These are phyloP conservation scores for Apodemus sylvaticus DNA, from an alignment of 2,113 vertebrate species.

Conservation along the genomic window DNA sequence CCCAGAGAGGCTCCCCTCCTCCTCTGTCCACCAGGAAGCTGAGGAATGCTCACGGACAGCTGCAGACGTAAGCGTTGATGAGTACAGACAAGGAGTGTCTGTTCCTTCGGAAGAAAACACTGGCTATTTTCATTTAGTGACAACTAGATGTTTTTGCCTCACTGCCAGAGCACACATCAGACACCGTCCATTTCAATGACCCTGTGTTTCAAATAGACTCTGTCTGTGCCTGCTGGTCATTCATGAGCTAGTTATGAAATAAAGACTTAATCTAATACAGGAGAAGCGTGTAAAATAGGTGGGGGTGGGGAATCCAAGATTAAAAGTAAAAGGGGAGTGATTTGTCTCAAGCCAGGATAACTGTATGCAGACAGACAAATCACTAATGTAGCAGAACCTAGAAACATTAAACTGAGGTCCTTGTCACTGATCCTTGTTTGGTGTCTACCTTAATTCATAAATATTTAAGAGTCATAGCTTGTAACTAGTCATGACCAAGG, in stretches of 20 bases:
- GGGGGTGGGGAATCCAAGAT: neutral
- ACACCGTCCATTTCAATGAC: slow-evolving; percentile 18
- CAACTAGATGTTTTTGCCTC: neutral
- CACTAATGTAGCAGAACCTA: neutral
- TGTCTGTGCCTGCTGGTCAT: neutral
- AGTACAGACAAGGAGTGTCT: slow-evolving; percentile 28
- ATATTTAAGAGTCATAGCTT: neutral
- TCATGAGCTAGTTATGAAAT: neutral
- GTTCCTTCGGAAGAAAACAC: slow-evolving; percentile 44
- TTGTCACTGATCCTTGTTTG: neutral
- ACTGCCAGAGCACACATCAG: slow-evolving; percentile 27
- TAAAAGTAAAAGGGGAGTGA: neutral
- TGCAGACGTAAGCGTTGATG: neutral
- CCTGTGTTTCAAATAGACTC: neutral
- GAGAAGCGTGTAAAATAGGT: neutral
- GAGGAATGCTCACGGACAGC: neutral
- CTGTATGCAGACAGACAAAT: neutral
- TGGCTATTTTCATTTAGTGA: slow-evolving; percentile 45
- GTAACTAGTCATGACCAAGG: neutral
- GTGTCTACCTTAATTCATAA: neutral
- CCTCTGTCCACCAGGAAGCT: neutral
- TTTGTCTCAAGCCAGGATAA: neutral
- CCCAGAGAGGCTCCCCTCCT: neutral
- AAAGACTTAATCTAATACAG: neutral
- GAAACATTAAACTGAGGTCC: neutral